phyloP scores from a whole-genome alignment of 2,888 invertebrate genomes.

The Alsophila aescularia region DNA sequence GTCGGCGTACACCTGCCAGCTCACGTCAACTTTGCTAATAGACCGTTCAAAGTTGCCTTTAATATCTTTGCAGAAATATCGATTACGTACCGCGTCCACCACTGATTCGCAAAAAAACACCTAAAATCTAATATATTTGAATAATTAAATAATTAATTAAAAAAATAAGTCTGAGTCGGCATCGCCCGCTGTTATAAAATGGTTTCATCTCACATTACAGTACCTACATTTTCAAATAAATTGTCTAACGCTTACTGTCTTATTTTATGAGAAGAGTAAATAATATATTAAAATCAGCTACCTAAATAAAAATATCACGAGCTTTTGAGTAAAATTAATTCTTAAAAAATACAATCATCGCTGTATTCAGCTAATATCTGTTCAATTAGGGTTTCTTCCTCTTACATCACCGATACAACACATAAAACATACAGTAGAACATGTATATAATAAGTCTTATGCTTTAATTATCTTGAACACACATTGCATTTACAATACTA shows the following conservation, averaged over 20 bases:
- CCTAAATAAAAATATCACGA: neutral
- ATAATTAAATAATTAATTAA: slow-evolving; percentile 34
- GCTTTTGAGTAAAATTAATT: neutral
- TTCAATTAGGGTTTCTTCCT: too few relatives aligned
- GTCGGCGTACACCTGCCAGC: slow-evolving; percentile 71
- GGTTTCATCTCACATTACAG: slow-evolving; percentile 22
- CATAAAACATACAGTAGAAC: neutral
- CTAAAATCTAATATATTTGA: slow-evolving; percentile 22
- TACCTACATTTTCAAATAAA: slow-evolving; percentile 6
- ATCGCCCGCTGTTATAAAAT: slow-evolving; percentile 24
- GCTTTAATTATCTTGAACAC: slow-evolving; percentile 12
- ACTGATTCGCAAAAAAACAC: slow-evolving; percentile 27
- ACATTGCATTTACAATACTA: slow-evolving; percentile 7
- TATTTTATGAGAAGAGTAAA: slow-evolving; percentile 7
- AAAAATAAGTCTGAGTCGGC: slow-evolving; percentile 29
- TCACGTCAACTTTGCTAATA: slow-evolving; percentile 71
- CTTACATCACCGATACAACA: neutral
- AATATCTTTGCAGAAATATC: slow-evolving; percentile 61
- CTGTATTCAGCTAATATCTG: too few relatives aligned
- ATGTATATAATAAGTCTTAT: slow-evolving; percentile 5
- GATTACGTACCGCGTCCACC: slow-evolving; percentile 44
- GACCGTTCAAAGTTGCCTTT: slow-evolving; percentile 63
- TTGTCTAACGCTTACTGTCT: slow-evolving; percentile 5
- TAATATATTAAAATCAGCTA: neutral
- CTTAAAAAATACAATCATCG: too few relatives aligned